Evolutionary conservation across 2,113 vertebrate genomes (phyloP).

Genomic region (Salvator merianae): DNA sequence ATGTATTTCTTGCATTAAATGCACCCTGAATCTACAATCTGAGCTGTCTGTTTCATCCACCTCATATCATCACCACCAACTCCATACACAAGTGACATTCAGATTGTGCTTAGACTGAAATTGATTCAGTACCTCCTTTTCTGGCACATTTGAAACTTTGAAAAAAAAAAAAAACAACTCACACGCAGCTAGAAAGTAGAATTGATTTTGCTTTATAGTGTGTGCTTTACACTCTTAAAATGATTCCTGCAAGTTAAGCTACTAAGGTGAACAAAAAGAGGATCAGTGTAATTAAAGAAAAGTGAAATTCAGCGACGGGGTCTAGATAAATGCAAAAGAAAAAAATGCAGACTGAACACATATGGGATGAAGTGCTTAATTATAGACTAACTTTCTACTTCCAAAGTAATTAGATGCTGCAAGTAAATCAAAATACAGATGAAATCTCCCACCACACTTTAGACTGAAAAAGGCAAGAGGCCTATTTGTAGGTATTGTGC

Average conservation of each 20-base stretch:
- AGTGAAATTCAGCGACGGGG: not conserved
- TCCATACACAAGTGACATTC: too few relatives aligned
- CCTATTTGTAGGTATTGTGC: too few relatives aligned
- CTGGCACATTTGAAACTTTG: not conserved
- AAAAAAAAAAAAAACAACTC: too few relatives aligned
- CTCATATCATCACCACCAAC: too few relatives aligned
- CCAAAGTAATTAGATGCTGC: not conserved
- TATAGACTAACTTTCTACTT: not conserved
- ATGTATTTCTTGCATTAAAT: not conserved
- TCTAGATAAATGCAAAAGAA: not conserved
- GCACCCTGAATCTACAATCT: not conserved
- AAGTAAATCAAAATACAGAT: not conserved
- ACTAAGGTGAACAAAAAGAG: not conserved
- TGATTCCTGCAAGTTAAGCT: not conserved
- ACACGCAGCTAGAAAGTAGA: too few relatives aligned
- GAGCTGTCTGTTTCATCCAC: too few relatives aligned
- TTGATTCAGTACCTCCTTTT: not conserved
- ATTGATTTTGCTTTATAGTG: not conserved
- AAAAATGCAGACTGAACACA: not conserved
- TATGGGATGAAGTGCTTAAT: not conserved
- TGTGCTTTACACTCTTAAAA: too few relatives aligned
- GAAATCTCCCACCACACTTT: too few relatives aligned
- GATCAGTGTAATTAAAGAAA: not conserved
- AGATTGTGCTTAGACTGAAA: not conserved
- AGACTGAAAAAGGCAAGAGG: too few relatives aligned